phyloP scores from a whole-genome alignment of 1,140 invertebrate species.

The Lysiphlebus fabarum region DNA sequence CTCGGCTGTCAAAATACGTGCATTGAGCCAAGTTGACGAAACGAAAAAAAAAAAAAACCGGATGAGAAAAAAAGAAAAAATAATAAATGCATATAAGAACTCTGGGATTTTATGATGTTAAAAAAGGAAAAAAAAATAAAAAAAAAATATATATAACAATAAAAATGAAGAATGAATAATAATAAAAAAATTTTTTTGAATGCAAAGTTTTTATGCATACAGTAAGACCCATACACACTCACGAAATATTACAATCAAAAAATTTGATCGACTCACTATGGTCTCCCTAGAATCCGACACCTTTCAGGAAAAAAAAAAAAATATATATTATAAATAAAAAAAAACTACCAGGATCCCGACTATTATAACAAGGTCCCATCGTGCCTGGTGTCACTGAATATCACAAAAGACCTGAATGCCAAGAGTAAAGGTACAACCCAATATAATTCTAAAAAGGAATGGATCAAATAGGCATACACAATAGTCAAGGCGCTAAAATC shows the following conservation, averaged over 20 bases:
- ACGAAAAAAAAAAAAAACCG: slow-evolving; percentile 24
- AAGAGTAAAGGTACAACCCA: no score
- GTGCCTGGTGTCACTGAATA: not conserved
- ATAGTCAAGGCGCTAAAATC: slow-evolving; percentile 3
- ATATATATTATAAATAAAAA: slow-evolving; percentile 4
- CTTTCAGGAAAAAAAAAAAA: slow-evolving; percentile 1
- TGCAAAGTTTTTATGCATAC: not conserved
- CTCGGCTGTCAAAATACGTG: slow-evolving; percentile 52
- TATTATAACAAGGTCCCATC: slow-evolving; percentile 14
- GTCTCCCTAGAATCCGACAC: slow-evolving; percentile 22
- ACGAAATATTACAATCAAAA: not conserved
- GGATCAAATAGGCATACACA: not conserved
- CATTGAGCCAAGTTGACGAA: slow-evolving; percentile 44
- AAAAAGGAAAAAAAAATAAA: slow-evolving; percentile 8
- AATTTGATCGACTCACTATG: slow-evolving; percentile 1
- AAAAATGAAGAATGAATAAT: slow-evolving; percentile 4
- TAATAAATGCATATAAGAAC: slow-evolving; percentile 3
- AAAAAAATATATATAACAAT: slow-evolving; percentile 4
- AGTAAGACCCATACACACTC: no score
- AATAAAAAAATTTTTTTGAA: not conserved
- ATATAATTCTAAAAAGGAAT: not conserved
- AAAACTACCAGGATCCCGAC: slow-evolving; percentile 5
- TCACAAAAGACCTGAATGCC: no score
- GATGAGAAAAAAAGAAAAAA: slow-evolving; percentile 26
- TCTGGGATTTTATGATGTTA: slow-evolving; percentile 8